A percentile compares a stretch with the other conserved stretches of the same genome.
These are phyloP conservation scores for Equus przewalskii DNA, from an alignment of 2,113 vertebrate species.

Conservation along the genomic window DNA sequence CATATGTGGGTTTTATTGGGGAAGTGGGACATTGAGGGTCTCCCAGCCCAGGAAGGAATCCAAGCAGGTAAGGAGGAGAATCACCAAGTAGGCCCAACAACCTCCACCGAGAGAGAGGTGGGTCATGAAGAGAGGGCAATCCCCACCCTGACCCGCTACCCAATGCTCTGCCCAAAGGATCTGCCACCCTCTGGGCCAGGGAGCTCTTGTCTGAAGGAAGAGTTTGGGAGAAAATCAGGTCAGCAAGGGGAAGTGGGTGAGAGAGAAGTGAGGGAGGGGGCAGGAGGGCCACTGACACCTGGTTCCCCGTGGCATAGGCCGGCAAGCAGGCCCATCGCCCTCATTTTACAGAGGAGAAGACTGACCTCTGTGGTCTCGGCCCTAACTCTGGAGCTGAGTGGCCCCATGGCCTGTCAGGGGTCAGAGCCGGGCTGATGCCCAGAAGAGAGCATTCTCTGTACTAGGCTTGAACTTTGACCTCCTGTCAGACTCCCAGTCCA, in stretches of 20 bases:
- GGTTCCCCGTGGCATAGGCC: background rate
- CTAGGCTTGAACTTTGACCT: background rate
- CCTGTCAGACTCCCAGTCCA: background rate
- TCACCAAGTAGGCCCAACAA: background rate
- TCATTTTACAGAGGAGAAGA: background rate
- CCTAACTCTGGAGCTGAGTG: background rate
- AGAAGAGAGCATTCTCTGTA: background rate
- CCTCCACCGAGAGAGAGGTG: background rate
- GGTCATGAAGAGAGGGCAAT: background rate
- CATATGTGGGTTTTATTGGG: background rate
- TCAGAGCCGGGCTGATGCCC: background rate
- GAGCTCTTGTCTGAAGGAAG: background rate
- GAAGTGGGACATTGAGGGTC: background rate
- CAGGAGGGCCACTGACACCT: background rate
- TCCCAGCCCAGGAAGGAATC: background rate
- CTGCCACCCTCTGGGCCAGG: background rate
- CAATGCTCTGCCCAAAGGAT: background rate
- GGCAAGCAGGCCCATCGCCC: no score
- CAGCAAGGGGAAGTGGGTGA: background rate
- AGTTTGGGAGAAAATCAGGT: background rate
- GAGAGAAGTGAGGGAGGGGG: background rate
- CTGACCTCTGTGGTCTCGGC: background rate
- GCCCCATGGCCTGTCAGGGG: rapidly evolving
- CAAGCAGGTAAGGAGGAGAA: background rate
- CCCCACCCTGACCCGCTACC: background rate